A percentile compares a stretch with the other conserved stretches of the same genome.
These are phyloP conservation scores for Siniperca undulata DNA, from an alignment of 2,797 vertebrate species.

Conservation along the genomic window DNA sequence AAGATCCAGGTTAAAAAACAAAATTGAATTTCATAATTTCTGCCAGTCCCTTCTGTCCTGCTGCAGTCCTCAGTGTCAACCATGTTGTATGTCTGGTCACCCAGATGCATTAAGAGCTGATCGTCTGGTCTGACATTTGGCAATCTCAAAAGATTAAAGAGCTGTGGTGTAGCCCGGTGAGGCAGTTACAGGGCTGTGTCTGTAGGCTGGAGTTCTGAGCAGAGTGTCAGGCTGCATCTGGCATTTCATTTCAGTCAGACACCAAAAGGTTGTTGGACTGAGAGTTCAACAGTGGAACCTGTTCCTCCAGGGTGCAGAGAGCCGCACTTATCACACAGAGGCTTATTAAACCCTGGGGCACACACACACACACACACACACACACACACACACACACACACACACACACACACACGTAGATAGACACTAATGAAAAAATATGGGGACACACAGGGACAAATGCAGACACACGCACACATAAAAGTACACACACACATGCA, in stretches of 20 bases:
- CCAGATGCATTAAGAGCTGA: constrained; percentile 8
- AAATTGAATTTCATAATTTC: background rate
- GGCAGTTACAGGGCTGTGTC: constrained; percentile 3
- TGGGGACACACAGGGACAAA: background rate
- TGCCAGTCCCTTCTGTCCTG: background rate
- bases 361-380: constrained; percentile 12
- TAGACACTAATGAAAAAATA: background rate
- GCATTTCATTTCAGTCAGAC: constrained; percentile 58
- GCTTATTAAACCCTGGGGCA: constrained; percentile 50
- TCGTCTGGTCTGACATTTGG: constrained; percentile 26
- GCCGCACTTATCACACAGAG: constrained; percentile 52
- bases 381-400: constrained; percentile 14
- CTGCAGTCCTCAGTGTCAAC: background rate
- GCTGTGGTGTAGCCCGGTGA: background rate
- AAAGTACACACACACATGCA: constrained; percentile 5
- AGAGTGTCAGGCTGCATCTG: constrained; percentile 28
- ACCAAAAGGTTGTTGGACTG: constrained; percentile 37
- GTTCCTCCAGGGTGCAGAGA: constrained; percentile 44
- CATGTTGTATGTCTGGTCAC: background rate
- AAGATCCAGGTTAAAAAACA: background rate
- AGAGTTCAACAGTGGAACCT: constrained; percentile 34
- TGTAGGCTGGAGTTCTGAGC: constrained; percentile 26
- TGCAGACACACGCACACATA: constrained; percentile 2
- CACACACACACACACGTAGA: constrained; percentile 17
- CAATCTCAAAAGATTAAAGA: constrained; percentile 38